Base-by-base conservation (phyloP, 2,888 invertebrate species). In the Platycnemis pennipes region DNA sequence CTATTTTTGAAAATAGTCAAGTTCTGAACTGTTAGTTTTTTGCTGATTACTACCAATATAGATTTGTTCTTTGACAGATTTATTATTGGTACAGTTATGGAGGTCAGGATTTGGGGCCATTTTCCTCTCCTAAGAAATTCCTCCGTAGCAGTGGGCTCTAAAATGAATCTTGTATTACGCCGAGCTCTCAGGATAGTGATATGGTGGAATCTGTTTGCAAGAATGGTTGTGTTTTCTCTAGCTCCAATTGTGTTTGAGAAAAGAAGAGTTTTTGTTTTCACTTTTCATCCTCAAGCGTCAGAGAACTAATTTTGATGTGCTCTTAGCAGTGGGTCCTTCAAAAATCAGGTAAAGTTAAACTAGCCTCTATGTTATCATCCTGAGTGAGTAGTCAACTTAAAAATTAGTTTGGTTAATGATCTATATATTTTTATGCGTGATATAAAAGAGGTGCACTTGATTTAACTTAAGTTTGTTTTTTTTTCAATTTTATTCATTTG, bases 41-140 rank as follows among this genome's bases (percentile, higher is more conserved):
- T 11, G 5, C 37, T 16, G 11, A 77, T 37, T n/a, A 13, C 77
- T 16, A 13, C 77, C 1, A 16, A 31, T 37, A 31, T 37, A 37
- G 77, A 26, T 37, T 44, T 44, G 11, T 69, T 63, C 69, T 44
- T 63, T 26, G 42, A 44, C 42, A n/a, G 63, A 31, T 53, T 63
- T 69, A 63, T 63, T 91, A 91, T 69, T 44, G 91, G 91, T 91
- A 91, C 44, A 42, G 42, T 56, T 91, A 63, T 91, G 91, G 91
- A 91, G 91, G 91, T 91, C 91, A 91, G 91, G 63, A 69, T 69
- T 44, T 91, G 91, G 91, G 91, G 91, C 91, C 91, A 91, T 69
- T 69, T 69, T 91, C 91, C 91, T 91, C 63, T 63, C 91, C 69
- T 91, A n/a, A 44, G 42, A 63, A 56, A 56, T 63, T 44, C 63